phyloP scores from a whole-genome alignment of 1,140 invertebrate genomes.

The Heliconius melpomene region DNA sequence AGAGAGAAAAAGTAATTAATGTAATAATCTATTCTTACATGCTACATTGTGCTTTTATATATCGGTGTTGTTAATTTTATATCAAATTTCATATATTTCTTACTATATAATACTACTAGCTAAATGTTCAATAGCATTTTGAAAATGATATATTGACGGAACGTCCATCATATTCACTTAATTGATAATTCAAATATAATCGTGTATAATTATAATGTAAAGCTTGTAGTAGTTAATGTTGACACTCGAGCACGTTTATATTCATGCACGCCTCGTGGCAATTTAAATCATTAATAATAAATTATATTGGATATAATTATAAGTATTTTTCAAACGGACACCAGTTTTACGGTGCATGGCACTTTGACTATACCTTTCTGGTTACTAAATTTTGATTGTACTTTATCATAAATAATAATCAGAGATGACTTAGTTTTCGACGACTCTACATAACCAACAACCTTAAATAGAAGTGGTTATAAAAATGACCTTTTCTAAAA shows the following conservation, averaged over 20 bases:
- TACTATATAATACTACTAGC: background rate
- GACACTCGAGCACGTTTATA: constrained; percentile 18
- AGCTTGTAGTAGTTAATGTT: constrained; percentile 22
- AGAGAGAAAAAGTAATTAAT: background rate
- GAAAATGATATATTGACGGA: background rate
- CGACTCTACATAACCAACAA: constrained; percentile 30
- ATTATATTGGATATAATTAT: background rate
- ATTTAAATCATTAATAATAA: background rate
- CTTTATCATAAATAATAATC: constrained; percentile 27
- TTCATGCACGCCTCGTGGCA: constrained; percentile 15
- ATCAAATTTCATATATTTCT: background rate
- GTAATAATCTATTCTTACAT: background rate
- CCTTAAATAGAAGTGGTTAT: background rate
- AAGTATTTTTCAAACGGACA: constrained; percentile 28
- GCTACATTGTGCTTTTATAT: constrained; percentile 9
- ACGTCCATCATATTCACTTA: constrained; percentile 17
- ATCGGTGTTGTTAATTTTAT: constrained; percentile 4
- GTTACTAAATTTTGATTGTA: constrained; percentile 31
- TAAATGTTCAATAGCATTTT: background rate
- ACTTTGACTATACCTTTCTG: constrained; percentile 22
- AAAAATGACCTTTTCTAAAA: too few relatives aligned
- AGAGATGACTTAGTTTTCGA: constrained; percentile 35
- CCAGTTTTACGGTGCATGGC: constrained; percentile 25
- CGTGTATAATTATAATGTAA: constrained; percentile 13
- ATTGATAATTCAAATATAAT: constrained; percentile 17